Evolutionary conservation across 2,888 invertebrate genomes (phyloP).

Genomic region (Ypsolopha scabrella): DNA sequence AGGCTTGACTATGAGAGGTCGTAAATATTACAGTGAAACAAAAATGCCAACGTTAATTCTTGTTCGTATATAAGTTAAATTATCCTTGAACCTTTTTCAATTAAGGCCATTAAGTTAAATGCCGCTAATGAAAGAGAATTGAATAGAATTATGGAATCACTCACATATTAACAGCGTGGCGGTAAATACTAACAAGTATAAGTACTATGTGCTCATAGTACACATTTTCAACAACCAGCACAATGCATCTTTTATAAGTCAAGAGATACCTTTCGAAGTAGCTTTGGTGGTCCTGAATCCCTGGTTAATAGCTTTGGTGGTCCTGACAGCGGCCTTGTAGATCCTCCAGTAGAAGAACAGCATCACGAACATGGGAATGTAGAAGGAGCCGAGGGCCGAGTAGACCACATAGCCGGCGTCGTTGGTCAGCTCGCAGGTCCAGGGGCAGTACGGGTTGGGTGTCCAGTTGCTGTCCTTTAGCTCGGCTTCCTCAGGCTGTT

Average conservation of each 20-base stretch:
- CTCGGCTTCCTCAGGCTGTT: slow-evolving; percentile 43
- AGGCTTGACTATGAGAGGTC: no score
- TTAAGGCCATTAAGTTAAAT: no score
- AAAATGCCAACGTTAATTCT: no score
- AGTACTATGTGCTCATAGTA: no score
- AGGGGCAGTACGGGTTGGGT: slow-evolving; percentile 76
- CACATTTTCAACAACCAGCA: no score
- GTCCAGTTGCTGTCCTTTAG: slow-evolving; percentile 30
- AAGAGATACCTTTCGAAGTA: slow-evolving; percentile 19
- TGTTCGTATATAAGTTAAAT: no score
- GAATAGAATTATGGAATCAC: no score
- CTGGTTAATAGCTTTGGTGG: slow-evolving; percentile 93
- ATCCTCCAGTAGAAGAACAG: slow-evolving; percentile 98
- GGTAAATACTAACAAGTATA: no score
- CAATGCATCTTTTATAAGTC: not conserved
- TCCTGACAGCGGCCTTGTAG: slow-evolving; percentile 92
- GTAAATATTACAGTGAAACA: no score
- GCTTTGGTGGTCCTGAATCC: slow-evolving; percentile 91
- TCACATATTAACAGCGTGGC: no score
- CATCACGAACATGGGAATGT: slow-evolving; percentile 98
- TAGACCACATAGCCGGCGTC: slow-evolving; percentile 97
- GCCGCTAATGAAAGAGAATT: no score
- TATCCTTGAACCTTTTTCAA: no score
- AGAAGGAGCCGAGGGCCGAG: slow-evolving; percentile 98
- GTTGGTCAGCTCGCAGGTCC: slow-evolving; percentile 93